A percentile compares a stretch with the other conserved stretches of the same genome.
Conservation (phyloP, 2,888 invertebrate species). For the Ophioninae sp. region DNA sequence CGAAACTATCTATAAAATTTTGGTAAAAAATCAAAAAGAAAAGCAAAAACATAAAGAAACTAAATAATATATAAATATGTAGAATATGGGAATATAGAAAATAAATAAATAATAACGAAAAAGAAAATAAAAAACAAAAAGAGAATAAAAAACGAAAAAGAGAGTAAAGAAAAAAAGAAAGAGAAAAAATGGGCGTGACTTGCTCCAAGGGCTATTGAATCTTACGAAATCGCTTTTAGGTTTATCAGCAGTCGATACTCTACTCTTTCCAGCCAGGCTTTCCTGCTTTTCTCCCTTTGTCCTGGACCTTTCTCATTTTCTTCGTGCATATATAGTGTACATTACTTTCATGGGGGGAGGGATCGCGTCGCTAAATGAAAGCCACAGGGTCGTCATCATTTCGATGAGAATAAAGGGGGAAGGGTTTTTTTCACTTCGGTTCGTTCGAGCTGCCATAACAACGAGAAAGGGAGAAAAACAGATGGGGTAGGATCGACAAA, state of each 20-base stretch:
- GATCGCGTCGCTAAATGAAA: constrained; percentile 43
- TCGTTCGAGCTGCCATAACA: constrained; percentile 24
- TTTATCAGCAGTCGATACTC: constrained; percentile 13
- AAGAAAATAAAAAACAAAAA: too few relatives aligned
- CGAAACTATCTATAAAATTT: too few relatives aligned
- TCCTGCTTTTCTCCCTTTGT: constrained; percentile 3
- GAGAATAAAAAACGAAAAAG: too few relatives aligned
- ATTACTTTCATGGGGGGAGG: constrained; percentile 17
- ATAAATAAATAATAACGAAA: too few relatives aligned
- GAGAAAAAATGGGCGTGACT: too few relatives aligned
- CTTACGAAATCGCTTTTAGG: not conserved
- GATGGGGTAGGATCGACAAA: not conserved
- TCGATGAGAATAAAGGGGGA: constrained; percentile 9
- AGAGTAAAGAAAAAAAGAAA: too few relatives aligned
- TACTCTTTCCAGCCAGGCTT: constrained; percentile 4
- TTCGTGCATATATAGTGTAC: constrained; percentile 36
- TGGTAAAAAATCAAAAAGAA: too few relatives aligned
- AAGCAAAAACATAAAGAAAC: too few relatives aligned
- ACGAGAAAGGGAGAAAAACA: not conserved
- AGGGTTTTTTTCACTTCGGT: constrained; percentile 22
- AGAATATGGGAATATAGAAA: too few relatives aligned
- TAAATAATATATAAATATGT: too few relatives aligned
- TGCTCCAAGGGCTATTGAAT: not conserved
- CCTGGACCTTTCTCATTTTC: constrained; percentile 23
- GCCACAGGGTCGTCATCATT: constrained; percentile 41